These are phyloP conservation scores for Poeciliopsis presidionis DNA, from an alignment of 2,797 vertebrate species.

Conservation along the genomic window DNA sequence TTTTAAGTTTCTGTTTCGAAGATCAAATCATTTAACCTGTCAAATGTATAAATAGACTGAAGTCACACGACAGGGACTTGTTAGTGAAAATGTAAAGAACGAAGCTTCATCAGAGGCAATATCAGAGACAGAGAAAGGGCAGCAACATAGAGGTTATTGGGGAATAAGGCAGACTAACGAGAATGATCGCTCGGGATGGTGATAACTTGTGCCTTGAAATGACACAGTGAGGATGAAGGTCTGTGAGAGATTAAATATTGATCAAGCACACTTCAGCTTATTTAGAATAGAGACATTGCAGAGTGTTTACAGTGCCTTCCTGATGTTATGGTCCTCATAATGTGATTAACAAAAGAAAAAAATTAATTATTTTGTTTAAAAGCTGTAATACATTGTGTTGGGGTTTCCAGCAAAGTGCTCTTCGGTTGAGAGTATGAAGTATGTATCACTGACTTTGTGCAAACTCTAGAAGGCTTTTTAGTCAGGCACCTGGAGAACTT, in stretches of 20 bases:
- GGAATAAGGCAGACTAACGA: conserved; percentile 57
- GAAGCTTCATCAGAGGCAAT: conserved; percentile 51
- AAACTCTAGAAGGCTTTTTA: conserved; percentile 67
- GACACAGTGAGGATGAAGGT: conserved; percentile 32
- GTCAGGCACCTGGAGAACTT: conserved; percentile 60
- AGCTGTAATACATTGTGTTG: conserved; percentile 14
- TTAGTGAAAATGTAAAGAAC: conserved; percentile 70
- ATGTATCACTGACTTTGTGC: conserved; percentile 58
- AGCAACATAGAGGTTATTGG: conserved; percentile 35
- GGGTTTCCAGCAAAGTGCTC: conserved; percentile 19
- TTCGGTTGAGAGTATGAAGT: conserved; percentile 39
- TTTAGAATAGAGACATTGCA: conserved; percentile 34
- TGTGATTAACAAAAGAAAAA: conserved; percentile 46
- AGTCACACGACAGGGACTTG: conserved; percentile 76
- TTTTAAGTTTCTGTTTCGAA: too few relatives aligned
- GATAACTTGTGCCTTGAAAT: conserved; percentile 30
- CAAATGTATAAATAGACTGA: conserved; percentile 5
- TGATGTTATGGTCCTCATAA: conserved; percentile 38
- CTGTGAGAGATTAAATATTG: conserved; percentile 20
- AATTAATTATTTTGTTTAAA: conserved; percentile 30
- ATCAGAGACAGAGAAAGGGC: conserved; percentile 36
- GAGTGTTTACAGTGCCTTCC: conserved; percentile 43
- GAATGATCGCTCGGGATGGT: conserved; percentile 36
- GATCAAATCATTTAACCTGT: too few relatives aligned
- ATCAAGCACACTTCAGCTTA: conserved; percentile 40